phyloP scores from a whole-genome alignment of 2,888 invertebrate species.

The Hedychridium roseum region DNA sequence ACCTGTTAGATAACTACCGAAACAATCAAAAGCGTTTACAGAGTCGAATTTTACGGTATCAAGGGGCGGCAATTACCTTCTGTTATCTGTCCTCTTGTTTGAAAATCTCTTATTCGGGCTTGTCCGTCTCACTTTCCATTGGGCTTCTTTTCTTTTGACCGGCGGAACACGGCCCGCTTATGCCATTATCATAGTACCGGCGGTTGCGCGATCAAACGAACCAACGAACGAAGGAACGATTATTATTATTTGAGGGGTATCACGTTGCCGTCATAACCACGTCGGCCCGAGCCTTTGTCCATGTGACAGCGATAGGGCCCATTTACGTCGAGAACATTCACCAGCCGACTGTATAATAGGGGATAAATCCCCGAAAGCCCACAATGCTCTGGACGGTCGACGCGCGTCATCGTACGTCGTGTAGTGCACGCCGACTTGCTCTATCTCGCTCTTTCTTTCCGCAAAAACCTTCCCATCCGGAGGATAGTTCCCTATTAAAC shows the following conservation, averaged over 20 bases:
- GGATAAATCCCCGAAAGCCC: slow-evolving; percentile 47
- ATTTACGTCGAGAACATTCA: slow-evolving; percentile 51
- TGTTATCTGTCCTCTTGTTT: too few species aligned
- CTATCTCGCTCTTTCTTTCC: slow-evolving; percentile 8
- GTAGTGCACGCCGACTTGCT: too few species aligned
- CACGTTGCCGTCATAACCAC: slow-evolving; percentile 61
- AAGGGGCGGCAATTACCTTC: too few species aligned
- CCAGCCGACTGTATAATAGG: slow-evolving; percentile 45
- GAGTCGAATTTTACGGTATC: too few species aligned
- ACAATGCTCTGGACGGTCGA: too few species aligned
- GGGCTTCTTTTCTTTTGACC: too few species aligned
- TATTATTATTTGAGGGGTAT: slow-evolving; percentile 47
- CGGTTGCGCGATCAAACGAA: slow-evolving; percentile 30
- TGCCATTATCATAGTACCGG: not conserved
- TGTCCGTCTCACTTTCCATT: too few species aligned
- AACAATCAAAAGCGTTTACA: too few species aligned
- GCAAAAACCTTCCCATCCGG: slow-evolving; percentile 31
- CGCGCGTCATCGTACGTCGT: slow-evolving; percentile 29
- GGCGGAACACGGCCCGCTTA: too few species aligned
- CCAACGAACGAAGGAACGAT: slow-evolving; percentile 36
- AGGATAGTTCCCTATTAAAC: too few species aligned
- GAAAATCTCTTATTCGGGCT: too few species aligned
- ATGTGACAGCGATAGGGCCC: slow-evolving; percentile 57
- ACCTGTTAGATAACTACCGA: too few species aligned
- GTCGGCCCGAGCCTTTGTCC: slow-evolving; percentile 56